Conservation (phyloP, 2,113 vertebrate species). For the Danionella cerebrum region DNA sequence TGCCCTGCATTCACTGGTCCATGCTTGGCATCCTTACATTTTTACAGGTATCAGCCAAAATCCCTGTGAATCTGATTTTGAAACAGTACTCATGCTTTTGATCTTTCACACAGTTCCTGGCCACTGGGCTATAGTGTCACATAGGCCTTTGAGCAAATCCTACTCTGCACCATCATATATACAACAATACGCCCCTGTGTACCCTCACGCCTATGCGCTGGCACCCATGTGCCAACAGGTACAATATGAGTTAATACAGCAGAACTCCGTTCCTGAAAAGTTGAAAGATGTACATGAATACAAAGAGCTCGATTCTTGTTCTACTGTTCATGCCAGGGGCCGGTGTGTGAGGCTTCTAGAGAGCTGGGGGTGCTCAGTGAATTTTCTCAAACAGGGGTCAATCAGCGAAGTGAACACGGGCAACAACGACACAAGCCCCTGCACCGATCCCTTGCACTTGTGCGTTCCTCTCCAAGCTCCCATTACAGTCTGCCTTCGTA, state of each 20-base stretch:
- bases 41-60: not conserved
- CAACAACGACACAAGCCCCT: not conserved
- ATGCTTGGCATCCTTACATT: not conserved
- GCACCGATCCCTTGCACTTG: not conserved
- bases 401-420: not conserved
- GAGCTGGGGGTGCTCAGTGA: not conserved
- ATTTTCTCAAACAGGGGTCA: no score
- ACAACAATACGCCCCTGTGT: not conserved
- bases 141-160: not conserved
- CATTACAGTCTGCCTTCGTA: not conserved
- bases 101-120: not conserved
- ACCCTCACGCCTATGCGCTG: not conserved
- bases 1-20: not conserved
- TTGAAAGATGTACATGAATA: not conserved
- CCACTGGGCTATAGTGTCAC: not conserved
- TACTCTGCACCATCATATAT: not conserved
- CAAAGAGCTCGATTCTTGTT: no score
- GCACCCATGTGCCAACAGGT: not conserved
- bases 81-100: not conserved
- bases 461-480: not conserved
- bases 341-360: not conserved
- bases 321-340: no score
- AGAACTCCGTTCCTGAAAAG: constrained; percentile 42
- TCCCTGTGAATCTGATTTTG: not conserved
- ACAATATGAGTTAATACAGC: constrained; percentile 51